These are phyloP conservation scores for Shargacucullia verbasci DNA, from an alignment of 2,888 invertebrate species.

Conservation along the genomic window DNA sequence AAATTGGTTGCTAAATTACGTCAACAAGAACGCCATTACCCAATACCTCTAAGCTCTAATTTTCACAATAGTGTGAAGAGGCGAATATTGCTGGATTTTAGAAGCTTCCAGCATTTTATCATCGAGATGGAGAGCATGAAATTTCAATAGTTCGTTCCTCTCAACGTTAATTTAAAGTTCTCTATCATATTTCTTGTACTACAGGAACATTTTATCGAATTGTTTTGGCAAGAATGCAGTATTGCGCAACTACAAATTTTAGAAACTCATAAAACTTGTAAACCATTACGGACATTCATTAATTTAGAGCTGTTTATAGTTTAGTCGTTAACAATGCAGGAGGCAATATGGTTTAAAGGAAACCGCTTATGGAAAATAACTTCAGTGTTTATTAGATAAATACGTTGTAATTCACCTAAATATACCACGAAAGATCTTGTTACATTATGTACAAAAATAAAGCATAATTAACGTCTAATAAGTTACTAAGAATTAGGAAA, in stretches of 20 bases:
- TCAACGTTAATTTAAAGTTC: too few species aligned
- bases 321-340: neutral
- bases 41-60: neutral
- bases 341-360: slow-evolving; percentile 18
- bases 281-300: too few species aligned
- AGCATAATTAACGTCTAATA: slow-evolving; percentile 49
- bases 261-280: too few species aligned
- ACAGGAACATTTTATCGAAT: too few species aligned
- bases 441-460: slow-evolving; percentile 60
- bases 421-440: slow-evolving; percentile 49
- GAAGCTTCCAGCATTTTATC: neutral
- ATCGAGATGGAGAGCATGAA: neutral
- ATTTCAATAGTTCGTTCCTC: neutral
- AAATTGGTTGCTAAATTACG: too few species aligned
- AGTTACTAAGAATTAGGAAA: slow-evolving; percentile 49
- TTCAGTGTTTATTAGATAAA: slow-evolving; percentile 44
- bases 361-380: slow-evolving; percentile 29
- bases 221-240: too few species aligned
- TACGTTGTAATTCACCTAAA: slow-evolving; percentile 40
- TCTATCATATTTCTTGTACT: too few species aligned
- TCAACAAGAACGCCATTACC: too few species aligned
- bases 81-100: neutral
- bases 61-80: slow-evolving; percentile 3
- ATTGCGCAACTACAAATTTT: too few species aligned
- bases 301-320: neutral